Base-by-base conservation (phyloP, 2,888 invertebrate species). In the Campoplex nolae region DNA sequence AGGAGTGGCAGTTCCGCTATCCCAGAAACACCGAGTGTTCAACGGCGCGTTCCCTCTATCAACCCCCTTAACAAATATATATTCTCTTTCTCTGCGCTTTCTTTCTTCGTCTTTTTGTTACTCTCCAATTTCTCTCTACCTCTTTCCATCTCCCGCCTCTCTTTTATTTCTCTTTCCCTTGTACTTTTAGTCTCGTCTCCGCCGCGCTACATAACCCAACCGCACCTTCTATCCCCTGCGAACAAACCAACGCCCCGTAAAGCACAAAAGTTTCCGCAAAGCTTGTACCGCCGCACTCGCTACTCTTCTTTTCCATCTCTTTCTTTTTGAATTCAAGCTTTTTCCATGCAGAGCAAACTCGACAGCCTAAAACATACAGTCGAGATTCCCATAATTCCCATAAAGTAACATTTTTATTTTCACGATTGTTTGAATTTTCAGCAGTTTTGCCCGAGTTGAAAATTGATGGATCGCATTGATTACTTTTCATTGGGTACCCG, bases 11-110 rank as follows among this genome's bases (percentile, higher is more conserved):
- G 74, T 84, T 82, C 62, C 78, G 82, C 75, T 84, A 84, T 87
- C 87, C 78, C 71, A 79, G 87, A 84, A 82, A 87, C 84, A 84
- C 82, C 84, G 76, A 74, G 73, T 84, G 84, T 79, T 84, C 87
- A 84, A 82, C 87, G 84, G 84, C 81, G 84, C 82, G 82, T 87
- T 84, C 84, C 78, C 84, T 23, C 23, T 70, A 58, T 70, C 71
- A 76, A 65, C 67, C 71, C 56, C 48, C 81, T 54, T 56, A 70
- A 35, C n/a, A 35, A 35, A 70, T 78, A 48, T 42, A 73, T 65
- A 58, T 74, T 48, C 75, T 62, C 67, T 13, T 58, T 75, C 73
- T 62, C 48, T 48, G 13, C 35, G 48, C n/a, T 79, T 71, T 75
- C 82, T 79, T 79, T 71, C 73, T 35, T 45, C 68, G 11, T 74